Evolutionary conservation across 2,888 invertebrate genomes (phyloP), one percentile per base, ranked within the genome.

Genomic region (Resseliella maxima): DNA sequence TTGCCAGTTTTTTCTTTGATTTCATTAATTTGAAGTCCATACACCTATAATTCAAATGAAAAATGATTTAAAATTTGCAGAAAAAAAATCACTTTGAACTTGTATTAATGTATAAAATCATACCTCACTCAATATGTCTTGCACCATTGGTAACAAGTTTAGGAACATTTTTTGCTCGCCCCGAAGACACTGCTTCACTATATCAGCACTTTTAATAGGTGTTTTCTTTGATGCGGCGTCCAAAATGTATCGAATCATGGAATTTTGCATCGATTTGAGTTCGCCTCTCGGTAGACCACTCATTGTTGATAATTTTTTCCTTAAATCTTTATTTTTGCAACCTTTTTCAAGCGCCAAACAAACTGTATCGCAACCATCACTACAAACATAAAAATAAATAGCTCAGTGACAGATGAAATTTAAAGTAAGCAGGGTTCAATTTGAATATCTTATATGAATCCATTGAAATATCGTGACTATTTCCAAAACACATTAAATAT

Each of bases 151-250:
- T n/a, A 36, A 38, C 8, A 83, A n/a, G 0, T 24, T 38, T 36
- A n/a, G 3, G 24, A 83, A 83, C 38, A 38, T 27, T 38, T 83
- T 83, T n/a, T 83, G 36, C 21, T 83, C 83, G n/a, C 38, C 38
- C 6, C 24, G 83, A 21, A 83, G 12, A 83, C 83, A 83, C 24
- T 38, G 38, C 24, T 38, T 38, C 10, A 38, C 38, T 2, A 83
- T 83, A n/a, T 83, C 83, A n/a, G 12, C 12, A 83, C 83, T 83
- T 38, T 83, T 83, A 24, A 83, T 38, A 24, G 36, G 83, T 8
- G 83, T 38, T 83, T 38, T 83, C 24, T 83, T 83, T 24, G 83
- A 1, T 6, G 38, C 31, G 8, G n/a, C n/a, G 24, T 83, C 21
- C 38, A 83, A 83, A n/a, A 83, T 83, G n/a, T 36, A 36, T n/a